Evolutionary conservation across 2,888 invertebrate species (phyloP).

Genomic region (Chromoteleia sp.): DNA sequence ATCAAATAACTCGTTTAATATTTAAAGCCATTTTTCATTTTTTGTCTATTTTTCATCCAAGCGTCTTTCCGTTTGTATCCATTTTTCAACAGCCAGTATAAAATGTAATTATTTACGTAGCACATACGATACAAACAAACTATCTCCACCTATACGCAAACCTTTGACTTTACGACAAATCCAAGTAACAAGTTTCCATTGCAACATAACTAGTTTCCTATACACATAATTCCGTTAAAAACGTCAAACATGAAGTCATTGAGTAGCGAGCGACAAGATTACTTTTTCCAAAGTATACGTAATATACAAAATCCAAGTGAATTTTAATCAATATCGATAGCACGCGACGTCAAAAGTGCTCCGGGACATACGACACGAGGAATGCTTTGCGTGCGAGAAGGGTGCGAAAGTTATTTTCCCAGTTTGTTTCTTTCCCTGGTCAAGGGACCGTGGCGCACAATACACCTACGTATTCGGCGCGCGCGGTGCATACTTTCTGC

Average conservation of each 20-base stretch:
- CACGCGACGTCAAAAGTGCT: slow-evolving; percentile 75
- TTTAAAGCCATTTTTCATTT: neutral
- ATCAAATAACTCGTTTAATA: neutral
- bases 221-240: slow-evolving; percentile 8
- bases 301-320: slow-evolving; percentile 32
- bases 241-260: slow-evolving; percentile 14
- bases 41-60: neutral
- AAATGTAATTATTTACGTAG: slow-evolving; percentile 13
- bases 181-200: neutral
- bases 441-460: slow-evolving; percentile 22
- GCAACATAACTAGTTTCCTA: neutral
- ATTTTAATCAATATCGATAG: slow-evolving; percentile 68
- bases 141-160: slow-evolving; percentile 23
- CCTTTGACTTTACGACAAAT: neutral
- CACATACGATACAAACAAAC: slow-evolving; percentile 1
- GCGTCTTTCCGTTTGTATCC: neutral
- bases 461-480: slow-evolving; percentile 43
- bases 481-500: slow-evolving; percentile 44
- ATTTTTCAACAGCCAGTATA: neutral
- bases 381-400: slow-evolving; percentile 75
- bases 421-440: slow-evolving; percentile 60
- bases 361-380: slow-evolving; percentile 67
- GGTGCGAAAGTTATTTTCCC: slow-evolving; percentile 71
- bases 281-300: slow-evolving; percentile 17
- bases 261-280: slow-evolving; percentile 19